Evolutionary conservation across 2,797 vertebrate species (phyloP), one percentile per base, ranked within the genome.

Genomic region (Chelon auratus): DNA sequence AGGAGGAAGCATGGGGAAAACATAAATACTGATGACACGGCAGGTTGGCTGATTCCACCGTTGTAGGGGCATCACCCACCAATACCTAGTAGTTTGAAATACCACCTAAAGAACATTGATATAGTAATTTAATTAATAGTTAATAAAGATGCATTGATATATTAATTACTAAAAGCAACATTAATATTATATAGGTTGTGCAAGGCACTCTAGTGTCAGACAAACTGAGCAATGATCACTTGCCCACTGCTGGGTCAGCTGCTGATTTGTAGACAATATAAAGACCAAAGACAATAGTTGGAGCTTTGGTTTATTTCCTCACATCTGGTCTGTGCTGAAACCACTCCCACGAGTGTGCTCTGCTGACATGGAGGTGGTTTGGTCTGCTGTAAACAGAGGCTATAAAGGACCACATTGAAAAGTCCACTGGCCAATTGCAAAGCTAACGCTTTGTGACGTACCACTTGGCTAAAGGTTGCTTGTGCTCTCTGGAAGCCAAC

Each of bases 231-330:
- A 14, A 43, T 17, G 14, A 15, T 15, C 14, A 43, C 14, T 14
- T 43, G 4, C 13, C 6, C 42, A 43, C 17, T 33, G 30, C 7
- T 33, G 30, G 30, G 30, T 33, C 30, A 33, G 30, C 30, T 33
- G 30, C 14, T 17, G 42, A 6, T 43, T 43, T 43, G 17, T 17
- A 7, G 15, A 17, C 5, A 5, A 7, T 43, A 17, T 15, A 43
- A 43, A 7, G 14, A 12, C 42, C 42, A 43, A 5, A 43, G 11
- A 17, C 42, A 17, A 7, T 43, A 43, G 55, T 1, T 78, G 57
- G 11, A 62, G 47, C 68, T 77, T 36, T 73, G 80, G 78, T 72
- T 75, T 76, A 51, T 86, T 78, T 79, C 68, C 56, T 80, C 47
- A 50, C 68, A 75, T 83, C 39, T 52, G 48, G n/a, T 58, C 45